phyloP scores from a whole-genome alignment of 2,888 invertebrate species.

The Nephrotoma appendiculata region DNA sequence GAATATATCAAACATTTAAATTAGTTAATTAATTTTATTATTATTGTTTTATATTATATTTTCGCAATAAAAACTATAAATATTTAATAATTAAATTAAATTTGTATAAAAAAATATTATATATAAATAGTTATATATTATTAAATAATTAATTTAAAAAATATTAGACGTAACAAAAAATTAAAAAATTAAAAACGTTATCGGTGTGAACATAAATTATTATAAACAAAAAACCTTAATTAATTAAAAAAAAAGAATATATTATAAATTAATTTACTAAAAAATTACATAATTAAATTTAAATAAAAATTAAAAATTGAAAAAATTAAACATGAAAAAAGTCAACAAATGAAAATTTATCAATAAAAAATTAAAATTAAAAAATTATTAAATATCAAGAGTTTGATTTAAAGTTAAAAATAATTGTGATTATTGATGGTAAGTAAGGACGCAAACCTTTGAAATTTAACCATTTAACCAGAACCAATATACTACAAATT shows the following conservation, averaged over 20 bases:
- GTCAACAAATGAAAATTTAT: not conserved
- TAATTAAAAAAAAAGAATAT: too few relatives aligned
- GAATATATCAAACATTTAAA: not conserved
- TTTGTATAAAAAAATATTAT: not conserved
- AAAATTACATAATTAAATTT: not conserved
- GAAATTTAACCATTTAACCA: too few relatives aligned
- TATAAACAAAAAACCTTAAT: not conserved
- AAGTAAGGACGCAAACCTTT: too few relatives aligned
- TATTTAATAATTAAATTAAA: not conserved
- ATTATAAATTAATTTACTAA: not conserved
- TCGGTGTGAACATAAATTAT: not conserved
- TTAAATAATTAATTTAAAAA: not conserved
- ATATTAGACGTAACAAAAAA: not conserved
- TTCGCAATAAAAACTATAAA: not conserved
- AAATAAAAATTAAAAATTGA: not conserved
- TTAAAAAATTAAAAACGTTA: not conserved
- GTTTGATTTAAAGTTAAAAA: not conserved
- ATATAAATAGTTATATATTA: not conserved
- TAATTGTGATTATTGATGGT: not conserved
- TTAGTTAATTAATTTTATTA: not conserved
- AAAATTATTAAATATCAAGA: not conserved
- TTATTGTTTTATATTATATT: not conserved
- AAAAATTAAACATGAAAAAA: not conserved
- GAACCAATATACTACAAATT: too few relatives aligned
- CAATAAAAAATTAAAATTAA: not conserved